These are phyloP conservation scores for Monomorium pharaonis DNA, from an alignment of 1,140 invertebrate species.

Conservation along the genomic window DNA sequence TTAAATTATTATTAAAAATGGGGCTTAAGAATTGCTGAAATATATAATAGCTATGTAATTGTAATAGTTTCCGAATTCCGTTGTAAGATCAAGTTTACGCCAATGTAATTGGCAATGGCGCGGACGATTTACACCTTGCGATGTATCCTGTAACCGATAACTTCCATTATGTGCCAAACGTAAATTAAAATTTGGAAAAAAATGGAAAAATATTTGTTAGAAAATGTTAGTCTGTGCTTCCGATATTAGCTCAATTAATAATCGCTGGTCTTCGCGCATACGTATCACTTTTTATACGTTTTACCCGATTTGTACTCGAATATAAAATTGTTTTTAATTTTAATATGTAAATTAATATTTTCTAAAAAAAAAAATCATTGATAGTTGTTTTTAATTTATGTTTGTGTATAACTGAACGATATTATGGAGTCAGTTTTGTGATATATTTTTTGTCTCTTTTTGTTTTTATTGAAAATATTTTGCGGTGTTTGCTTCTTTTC, in stretches of 20 bases:
- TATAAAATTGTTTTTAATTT: conserved; percentile 29
- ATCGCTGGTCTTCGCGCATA: conserved; percentile 38
- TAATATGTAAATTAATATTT: conserved; percentile 5
- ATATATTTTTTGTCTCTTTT: conserved; percentile 6
- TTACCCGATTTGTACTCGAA: neutral
- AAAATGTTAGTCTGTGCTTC: conserved; percentile 60
- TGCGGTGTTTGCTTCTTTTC: conserved; percentile 42
- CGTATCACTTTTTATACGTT: conserved; percentile 37
- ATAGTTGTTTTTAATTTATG: conserved; percentile 9
- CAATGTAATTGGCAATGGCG: conserved; percentile 32
- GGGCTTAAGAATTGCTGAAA: neutral
- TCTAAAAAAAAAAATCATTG: neutral
- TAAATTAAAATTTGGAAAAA: conserved; percentile 46
- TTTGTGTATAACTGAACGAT: conserved; percentile 11
- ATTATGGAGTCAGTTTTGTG: conserved; percentile 23
- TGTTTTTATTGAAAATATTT: conserved; percentile 23
- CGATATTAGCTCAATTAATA: conserved; percentile 54
- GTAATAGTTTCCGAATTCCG: conserved; percentile 14
- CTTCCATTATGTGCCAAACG: conserved; percentile 80
- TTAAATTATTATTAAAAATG: conserved; percentile 19
- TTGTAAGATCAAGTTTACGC: conserved; percentile 9
- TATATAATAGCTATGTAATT: conserved; percentile 13
- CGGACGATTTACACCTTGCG: conserved; percentile 16
- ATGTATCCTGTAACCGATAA: conserved; percentile 70
- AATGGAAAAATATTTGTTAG: neutral